Percentiles rank a stretch among this genome's conserved stretches.
Evolutionary conservation across 2,113 vertebrate species (phyloP).

Genomic region (Phocoena sinus): DNA sequence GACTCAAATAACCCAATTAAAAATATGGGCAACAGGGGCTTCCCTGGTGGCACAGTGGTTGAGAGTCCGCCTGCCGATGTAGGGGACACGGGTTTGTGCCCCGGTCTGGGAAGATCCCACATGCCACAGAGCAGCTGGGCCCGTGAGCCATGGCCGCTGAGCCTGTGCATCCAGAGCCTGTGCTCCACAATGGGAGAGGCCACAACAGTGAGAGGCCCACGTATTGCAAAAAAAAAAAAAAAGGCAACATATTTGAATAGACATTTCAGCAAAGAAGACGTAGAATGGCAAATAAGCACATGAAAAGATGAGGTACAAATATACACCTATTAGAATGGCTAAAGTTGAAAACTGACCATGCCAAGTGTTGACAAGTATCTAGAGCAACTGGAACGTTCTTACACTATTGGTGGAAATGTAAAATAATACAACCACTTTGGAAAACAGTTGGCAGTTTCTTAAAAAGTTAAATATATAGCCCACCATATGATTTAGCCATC

Average conservation of each 20-base stretch:
- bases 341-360: not conserved
- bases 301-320: not conserved
- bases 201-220: accelerated
- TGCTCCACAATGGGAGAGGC: too few species aligned
- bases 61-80: too few species aligned
- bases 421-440: not conserved
- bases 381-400: not conserved
- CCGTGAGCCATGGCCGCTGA: too few species aligned
- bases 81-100: too few species aligned
- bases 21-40: not conserved
- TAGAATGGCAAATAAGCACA: not conserved
- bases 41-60: too few species aligned
- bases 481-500: not conserved
- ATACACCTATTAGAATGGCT: not conserved
- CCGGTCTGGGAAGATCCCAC: too few species aligned
- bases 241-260: not conserved
- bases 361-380: not conserved
- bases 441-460: not conserved
- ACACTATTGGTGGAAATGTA: not conserved
- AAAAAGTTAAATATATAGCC: not conserved
- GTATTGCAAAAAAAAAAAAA: too few species aligned
- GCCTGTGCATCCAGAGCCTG: too few species aligned
- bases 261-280: not conserved
- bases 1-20: not conserved
- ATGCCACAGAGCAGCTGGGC: too few species aligned